Evolutionary conservation across 1,140 invertebrate genomes (phyloP), one percentile per base, ranked within the genome.

Genomic region (Pogonomyrmex californicus): DNA sequence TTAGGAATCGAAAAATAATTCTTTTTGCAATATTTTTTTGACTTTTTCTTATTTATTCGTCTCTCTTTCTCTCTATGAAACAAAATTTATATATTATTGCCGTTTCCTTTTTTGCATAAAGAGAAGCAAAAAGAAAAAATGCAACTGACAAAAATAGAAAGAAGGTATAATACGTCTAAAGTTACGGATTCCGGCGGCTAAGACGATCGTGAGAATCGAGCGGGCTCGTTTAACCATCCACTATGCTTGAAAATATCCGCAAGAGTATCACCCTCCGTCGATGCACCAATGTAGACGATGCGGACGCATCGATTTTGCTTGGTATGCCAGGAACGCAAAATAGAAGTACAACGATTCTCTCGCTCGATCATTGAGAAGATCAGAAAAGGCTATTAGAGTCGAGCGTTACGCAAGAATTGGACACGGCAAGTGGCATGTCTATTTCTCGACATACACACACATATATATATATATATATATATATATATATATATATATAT

Each of bases 361-460:
- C 10, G n/a, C 51, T 56, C 17, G 12, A 86, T 65, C 36, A 76
- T 85, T 38, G 78, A 23, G 51, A 85, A 60, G 81, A 88, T 76
- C 82, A 70, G 47, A 56, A 47, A 56, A 58, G 54, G 47, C 73
- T 73, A 66, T 47, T 58, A 44, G 49, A n/a, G 54, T 56, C 54
- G 70, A 70, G 82, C 68, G 51, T 90, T 90, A 75, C 78, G 87
- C 79, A 89, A 89, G 66, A 86, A 65, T 86, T 82, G 47, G 62
- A 63, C 33, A 44, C 66, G 60, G 60, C 58, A 85, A 54, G 86
- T 75, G 82, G 87, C 49, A 12, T 14, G 60, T 87, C 71, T 65
- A 77, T 77, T 62, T 49, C 36, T 49, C 83, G 36, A 56, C 38
- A 36, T 41, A 17, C 51, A 33, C 23, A 63, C 17, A n/a, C n/a